phyloP scores from a whole-genome alignment of 2,888 invertebrate species.

The Agriopis aurantiaria region DNA sequence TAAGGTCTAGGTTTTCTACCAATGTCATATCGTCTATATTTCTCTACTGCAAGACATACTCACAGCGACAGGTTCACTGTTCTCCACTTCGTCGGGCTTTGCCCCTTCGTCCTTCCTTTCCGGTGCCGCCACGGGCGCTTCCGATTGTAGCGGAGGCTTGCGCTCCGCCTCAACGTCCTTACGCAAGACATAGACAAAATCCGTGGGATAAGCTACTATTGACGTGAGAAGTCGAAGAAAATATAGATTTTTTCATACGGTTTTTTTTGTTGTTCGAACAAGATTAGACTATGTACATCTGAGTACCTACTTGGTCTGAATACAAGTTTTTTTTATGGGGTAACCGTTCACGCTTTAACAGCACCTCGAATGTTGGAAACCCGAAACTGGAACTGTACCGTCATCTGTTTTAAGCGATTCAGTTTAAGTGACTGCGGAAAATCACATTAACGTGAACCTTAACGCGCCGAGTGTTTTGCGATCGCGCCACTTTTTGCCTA shows the following conservation, averaged over 20 bases:
- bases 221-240: neutral
- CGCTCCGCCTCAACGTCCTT: constrained; percentile 27
- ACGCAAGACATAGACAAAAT: constrained; percentile 37
- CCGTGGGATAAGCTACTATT: constrained; percentile 3
- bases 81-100: neutral
- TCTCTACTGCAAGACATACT: constrained; percentile 29
- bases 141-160: neutral
- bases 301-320: no score
- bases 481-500: no score
- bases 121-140: neutral
- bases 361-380: no score
- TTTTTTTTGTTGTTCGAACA: neutral
- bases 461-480: no score
- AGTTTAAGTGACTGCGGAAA: no score
- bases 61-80: constrained; percentile 25
- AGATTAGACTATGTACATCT: no score
- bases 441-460: no score
- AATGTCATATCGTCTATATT: constrained; percentile 1
- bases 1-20: neutral
- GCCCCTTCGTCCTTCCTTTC: neutral
- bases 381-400: no score
- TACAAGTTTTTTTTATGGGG: no score
- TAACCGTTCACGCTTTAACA: no score
- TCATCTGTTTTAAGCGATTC: no score
- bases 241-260: no score